Evolutionary conservation across 1,140 invertebrate species (phyloP), one percentile per base, ranked within the genome.

Genomic region (Notospermus geniculatus): DNA sequence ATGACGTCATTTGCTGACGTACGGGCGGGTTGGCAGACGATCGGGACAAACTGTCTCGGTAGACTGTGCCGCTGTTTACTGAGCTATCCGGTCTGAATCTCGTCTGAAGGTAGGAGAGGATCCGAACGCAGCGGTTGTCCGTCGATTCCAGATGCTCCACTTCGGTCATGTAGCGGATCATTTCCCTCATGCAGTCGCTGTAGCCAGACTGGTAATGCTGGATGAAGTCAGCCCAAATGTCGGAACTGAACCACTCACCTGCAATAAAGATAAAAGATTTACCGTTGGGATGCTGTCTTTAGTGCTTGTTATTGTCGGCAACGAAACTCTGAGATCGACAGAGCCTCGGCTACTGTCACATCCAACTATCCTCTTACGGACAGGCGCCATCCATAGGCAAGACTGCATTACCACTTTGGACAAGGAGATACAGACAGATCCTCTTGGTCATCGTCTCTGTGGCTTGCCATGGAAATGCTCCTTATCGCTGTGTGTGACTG

Each of bases 81-180:
- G 65, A 64, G 4, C 56, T 23, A 9, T 68, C 64, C 27, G 68
- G 62, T 19, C 59, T 53, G 36, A 72, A 70, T 22, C 66, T 58
- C 13, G 68, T 70, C 43, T 73, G 69, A 2, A 73, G 59, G 55
- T 70, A 73, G 11, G 67, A 65, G 30, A 68, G 32, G 4, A 73
- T 60, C 13, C 70, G 60, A 7, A 66, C 56, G 46, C 67, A 73
- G 27, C 71, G 52, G 7, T 55, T 58, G 53, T 73, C 71, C 22
- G 45, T 64, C 1, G 60, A 43, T 19, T 59, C 56, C 4, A 73
- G n/a, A 19, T 69, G 69, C 39, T 73, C 71, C 1, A 73, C 69
- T 36, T 73, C 71, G 17, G 66, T 71, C 66, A 73, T 71, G 57
- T 68, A 74, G 5, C 67, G 66, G 17, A 71, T 28, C 9, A 74